Base-by-base conservation (phyloP, 2,888 invertebrate genomes). In the Unio pictorum region DNA sequence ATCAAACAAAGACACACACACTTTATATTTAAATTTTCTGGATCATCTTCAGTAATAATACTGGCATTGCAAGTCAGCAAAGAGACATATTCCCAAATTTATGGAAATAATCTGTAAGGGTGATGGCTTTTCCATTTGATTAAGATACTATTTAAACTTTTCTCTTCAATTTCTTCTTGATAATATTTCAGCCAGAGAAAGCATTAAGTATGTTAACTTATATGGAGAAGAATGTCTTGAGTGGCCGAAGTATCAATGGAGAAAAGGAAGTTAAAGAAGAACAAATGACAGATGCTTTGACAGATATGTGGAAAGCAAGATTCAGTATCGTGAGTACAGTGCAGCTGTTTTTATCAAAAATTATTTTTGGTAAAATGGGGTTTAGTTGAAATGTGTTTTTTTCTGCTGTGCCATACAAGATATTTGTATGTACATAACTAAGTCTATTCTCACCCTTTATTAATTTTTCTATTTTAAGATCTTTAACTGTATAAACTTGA, bases 191-290 rank as follows among this genome's bases (percentile, higher is more conserved):
- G 89, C 92, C 93, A 18, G 93, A 93, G 66, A 92, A 93, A 86
- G 94, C 93, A 0, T 86, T 93, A 69, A 91, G 92, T 34, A 89
- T 93, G 76, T 91, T 94, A 62, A 91, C 91, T 73, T 93, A 93
- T 81, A 91, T 93, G 58, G 94, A 94, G 74, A 88, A 88, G 70
- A 80, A 82, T 61, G 68, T 88, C 18, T 81, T 85, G 61, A 84
- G 75, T 68, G 81, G 83, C 30, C 76, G 73, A 54, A 78, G 74
- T 64, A 66, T 66, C 26, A 80, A 79, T 61, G 81, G 78, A 45
- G 84, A 84, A 58, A 80, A 81, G 64, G 81, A 81, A 20, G 75
- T 81, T 20, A 83, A 80, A 63, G 73, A 83, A 34, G 71, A 75
- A 4, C 68, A 72, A 30, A 71, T 68, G 23, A 72, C 45, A 4